Evolutionary conservation across 2,113 vertebrate species (phyloP), one percentile per base, ranked within the genome.

Genomic region (Ammospiza nelsoni): DNA sequence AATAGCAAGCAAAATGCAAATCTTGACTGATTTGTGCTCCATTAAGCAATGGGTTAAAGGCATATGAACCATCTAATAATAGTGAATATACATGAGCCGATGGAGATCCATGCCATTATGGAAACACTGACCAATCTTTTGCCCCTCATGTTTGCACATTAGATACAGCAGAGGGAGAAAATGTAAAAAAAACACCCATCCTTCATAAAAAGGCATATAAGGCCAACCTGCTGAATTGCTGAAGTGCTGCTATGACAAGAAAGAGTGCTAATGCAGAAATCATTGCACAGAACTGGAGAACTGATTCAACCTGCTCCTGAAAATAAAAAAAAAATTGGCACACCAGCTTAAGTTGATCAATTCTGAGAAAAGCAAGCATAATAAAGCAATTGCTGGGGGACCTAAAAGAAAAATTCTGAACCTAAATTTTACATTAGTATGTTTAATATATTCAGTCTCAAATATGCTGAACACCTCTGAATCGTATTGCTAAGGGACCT

Each of bases 1-100:
- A 93, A 63, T 68, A 90, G 63, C 84, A 91, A 95, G 84, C 90
- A 93, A 95, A 96, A 96, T 95, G 75, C 68, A 96, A 94, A 97
- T 95, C 46, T 44, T 81, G 66, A 84, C 90, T 55, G 65, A 89
- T 91, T 33, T 92, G 58, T 89, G 67, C 55, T 76, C 77, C 41
- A 81, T 55, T 82, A 87, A 83, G 37, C 41, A 63, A 9, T 81
- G 57, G 18, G 41, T 84, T 93, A 95, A 92, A 93, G 63, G 33
- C n/a, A 55, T 13, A 16, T 87, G 71, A 91, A 78, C 78, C 35
- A 12, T 55, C 88, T 81, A 82, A 75, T 87, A 92, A 68, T 16
- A 72, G 65, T 0, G 7, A 90, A 87, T 92, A 96, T 93, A 41
- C 22, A 95, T 91, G 48, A 90, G 44, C 23, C 31, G 27, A 61